phyloP scores from a whole-genome alignment of 2,113 vertebrate genomes.

The Thinocorus orbignyianus region DNA sequence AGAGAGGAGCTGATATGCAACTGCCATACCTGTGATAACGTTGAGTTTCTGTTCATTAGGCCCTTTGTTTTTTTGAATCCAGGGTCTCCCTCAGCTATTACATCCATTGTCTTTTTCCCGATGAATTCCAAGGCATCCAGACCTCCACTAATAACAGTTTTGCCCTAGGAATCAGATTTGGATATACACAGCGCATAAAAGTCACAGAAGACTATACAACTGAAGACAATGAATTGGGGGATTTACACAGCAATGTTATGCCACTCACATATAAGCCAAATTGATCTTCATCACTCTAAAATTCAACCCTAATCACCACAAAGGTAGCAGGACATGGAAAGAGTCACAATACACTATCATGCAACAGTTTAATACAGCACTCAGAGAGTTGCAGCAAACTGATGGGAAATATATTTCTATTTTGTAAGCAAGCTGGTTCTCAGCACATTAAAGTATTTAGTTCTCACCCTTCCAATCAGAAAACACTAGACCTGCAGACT shows the following conservation, averaged over 20 bases:
- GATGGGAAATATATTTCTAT: not conserved
- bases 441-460: not conserved
- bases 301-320: not conserved
- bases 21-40: conserved; percentile 87
- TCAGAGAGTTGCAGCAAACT: not conserved
- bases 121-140: conserved; percentile 98
- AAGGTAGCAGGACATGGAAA: not conserved
- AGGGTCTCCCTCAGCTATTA: conserved; percentile 96
- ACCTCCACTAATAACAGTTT: conserved; percentile 89
- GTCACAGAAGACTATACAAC: not conserved
- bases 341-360: not conserved
- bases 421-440: not conserved
- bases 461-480: not conserved
- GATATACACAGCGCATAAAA: not conserved
- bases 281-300: not conserved
- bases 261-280: not conserved
- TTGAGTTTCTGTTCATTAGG: conserved; percentile 86
- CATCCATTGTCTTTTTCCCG: conserved; percentile 99
- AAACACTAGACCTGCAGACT: not conserved
- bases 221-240: not conserved
- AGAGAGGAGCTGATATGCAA: not conserved
- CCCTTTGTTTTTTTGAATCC: conserved; percentile 96
- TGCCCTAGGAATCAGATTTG: conserved; percentile 80
- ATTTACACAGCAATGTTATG: not conserved
- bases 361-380: not conserved